These are phyloP conservation scores for Manduca sexta DNA, from an alignment of 1,140 invertebrate species.

Conservation along the genomic window DNA sequence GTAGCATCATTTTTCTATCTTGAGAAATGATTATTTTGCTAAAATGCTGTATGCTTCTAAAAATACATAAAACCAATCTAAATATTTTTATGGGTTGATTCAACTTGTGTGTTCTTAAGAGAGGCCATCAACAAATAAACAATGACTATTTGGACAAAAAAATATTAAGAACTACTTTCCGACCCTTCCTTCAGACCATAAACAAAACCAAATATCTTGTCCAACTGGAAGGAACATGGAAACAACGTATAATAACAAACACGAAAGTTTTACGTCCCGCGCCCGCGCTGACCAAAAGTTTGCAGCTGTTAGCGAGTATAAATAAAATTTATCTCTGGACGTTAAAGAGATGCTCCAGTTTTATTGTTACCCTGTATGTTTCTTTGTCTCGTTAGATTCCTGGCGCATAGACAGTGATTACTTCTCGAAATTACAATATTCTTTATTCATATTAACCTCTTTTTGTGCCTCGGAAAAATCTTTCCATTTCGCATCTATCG, in stretches of 20 bases:
- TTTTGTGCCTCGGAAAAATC: not conserved
- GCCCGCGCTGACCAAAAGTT: conserved; percentile 66
- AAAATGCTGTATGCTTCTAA: no score
- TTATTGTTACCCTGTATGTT: conserved; percentile 47
- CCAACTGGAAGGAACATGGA: conserved; percentile 45
- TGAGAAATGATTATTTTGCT: no score
- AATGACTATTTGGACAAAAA: conserved; percentile 11
- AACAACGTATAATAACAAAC: conserved; percentile 65
- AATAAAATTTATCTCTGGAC: conserved; percentile 69
- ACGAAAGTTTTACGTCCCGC: conserved; percentile 33
- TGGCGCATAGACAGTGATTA: not conserved
- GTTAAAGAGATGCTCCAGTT: conserved; percentile 55
- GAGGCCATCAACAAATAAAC: conserved; percentile 15
- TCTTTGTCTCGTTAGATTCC: conserved; percentile 37
- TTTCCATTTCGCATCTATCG: not conserved
- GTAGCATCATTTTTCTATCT: no score
- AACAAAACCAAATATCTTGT: conserved; percentile 26
- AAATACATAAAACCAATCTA: no score
- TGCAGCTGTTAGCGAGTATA: conserved; percentile 66
- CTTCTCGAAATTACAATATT: not conserved
- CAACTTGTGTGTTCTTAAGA: conserved; percentile 29
- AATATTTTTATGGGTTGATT: no score
- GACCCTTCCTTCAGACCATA: conserved; percentile 24
- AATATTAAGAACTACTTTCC: conserved; percentile 31
- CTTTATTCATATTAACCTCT: not conserved